Evolutionary conservation across 2,888 invertebrate genomes (phyloP).

Genomic region (Pachydiplax longipennis): DNA sequence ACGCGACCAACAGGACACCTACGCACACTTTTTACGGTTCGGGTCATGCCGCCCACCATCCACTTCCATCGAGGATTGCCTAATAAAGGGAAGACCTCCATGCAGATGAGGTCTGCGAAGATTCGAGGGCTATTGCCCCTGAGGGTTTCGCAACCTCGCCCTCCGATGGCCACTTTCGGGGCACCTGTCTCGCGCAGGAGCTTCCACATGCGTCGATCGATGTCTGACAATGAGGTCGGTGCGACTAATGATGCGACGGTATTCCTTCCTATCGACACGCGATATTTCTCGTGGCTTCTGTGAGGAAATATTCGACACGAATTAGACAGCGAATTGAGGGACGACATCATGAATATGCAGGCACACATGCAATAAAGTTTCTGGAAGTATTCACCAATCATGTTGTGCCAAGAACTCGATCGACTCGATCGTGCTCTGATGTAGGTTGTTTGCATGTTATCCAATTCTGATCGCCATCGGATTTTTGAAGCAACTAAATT

Average conservation of each 20-base stretch:
- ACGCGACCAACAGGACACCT: not conserved
- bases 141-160: not conserved
- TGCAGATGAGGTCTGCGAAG: not conserved
- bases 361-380: not conserved
- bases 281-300: not conserved
- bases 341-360: not conserved
- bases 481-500: no score
- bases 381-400: no score
- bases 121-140: not conserved
- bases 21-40: not conserved
- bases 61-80: not conserved
- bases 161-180: not conserved
- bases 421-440: no score
- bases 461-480: no score
- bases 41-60: not conserved
- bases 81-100: not conserved
- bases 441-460: no score
- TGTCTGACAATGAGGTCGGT: not conserved
- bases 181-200: not conserved
- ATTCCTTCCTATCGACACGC: not conserved
- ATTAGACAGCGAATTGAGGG: not conserved
- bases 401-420: no score
- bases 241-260: not conserved
- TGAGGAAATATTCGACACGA: not conserved
- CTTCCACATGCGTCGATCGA: not conserved